Evolutionary conservation across 2,113 vertebrate species (phyloP).

Genomic region (Syngnathus scovelli): DNA sequence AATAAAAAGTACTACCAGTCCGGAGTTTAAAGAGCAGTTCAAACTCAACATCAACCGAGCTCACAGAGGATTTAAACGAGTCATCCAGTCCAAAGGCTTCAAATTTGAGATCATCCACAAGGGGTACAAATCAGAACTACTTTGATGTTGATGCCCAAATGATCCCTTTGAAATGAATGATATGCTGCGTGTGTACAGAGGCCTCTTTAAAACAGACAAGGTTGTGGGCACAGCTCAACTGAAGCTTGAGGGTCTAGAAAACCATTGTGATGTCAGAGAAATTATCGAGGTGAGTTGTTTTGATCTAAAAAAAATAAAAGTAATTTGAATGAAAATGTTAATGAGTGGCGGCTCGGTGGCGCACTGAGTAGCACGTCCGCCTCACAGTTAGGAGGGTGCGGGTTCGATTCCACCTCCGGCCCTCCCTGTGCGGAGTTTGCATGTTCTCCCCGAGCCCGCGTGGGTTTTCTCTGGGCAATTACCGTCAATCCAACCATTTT

Average conservation of each 20-base stretch:
- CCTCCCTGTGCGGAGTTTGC: too few species aligned
- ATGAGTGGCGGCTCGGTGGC: too few species aligned
- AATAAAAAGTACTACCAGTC: constrained; percentile 77
- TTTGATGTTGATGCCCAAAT: background rate
- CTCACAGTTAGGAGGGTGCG: too few species aligned
- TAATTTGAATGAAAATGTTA: background rate
- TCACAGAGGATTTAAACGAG: constrained; percentile 80
- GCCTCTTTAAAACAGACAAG: constrained; percentile 83
- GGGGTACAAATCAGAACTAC: constrained; percentile 66
- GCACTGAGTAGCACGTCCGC: too few species aligned
- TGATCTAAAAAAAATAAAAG: background rate
- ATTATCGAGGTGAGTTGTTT: constrained; percentile 74
- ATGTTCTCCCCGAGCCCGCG: too few species aligned
- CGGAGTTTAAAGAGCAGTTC: constrained; percentile 87
- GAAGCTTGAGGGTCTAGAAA: constrained; percentile 80
- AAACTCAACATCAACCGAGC: constrained; percentile 79
- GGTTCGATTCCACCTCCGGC: too few species aligned
- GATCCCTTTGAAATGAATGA: background rate
- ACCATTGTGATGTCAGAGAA: constrained; percentile 78
- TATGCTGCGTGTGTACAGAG: constrained; percentile 58
- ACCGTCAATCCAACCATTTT: too few species aligned
- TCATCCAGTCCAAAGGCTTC: constrained; percentile 83
- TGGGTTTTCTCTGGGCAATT: too few species aligned
- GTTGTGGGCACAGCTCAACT: constrained; percentile 81
- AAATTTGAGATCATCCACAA: constrained; percentile 90